Conservation (phyloP, 2,797 vertebrate genomes). For the Macropus fuliginosus region DNA sequence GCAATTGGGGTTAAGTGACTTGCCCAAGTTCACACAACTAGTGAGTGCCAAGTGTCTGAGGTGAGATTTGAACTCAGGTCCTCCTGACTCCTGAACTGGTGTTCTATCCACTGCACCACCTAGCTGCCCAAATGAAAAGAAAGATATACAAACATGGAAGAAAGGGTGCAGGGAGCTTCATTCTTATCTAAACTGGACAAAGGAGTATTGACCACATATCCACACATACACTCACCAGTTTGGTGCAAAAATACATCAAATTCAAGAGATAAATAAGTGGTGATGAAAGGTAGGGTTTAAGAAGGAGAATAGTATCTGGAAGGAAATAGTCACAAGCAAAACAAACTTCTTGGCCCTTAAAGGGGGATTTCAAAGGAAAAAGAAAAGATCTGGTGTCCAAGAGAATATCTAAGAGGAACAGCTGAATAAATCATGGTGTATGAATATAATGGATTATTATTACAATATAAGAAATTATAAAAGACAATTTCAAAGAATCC, state of each 20-base stretch:
- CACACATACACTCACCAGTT: not conserved
- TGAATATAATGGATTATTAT: not conserved
- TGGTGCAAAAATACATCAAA: not conserved
- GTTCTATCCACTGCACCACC: no score
- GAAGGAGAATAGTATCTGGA: not conserved
- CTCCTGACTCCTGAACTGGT: no score
- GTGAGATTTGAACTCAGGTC: no score
- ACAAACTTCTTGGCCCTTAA: not conserved
- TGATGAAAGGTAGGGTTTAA: not conserved
- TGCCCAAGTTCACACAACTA: no score
- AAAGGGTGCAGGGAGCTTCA: not conserved
- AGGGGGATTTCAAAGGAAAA: not conserved
- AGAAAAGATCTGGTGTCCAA: not conserved
- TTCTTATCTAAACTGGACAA: not conserved
- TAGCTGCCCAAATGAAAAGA: not conserved
- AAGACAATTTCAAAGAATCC: not conserved
- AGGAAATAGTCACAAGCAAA: not conserved
- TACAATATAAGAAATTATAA: not conserved
- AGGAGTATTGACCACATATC: not conserved
- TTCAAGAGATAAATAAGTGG: not conserved
- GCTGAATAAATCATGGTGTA: not conserved
- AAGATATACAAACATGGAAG: not conserved
- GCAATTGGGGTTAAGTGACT: no score
- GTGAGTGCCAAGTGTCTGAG: no score
- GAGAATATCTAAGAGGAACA: no score